phyloP scores from a whole-genome alignment of 2,113 vertebrate genomes.

The Morone saxatilis region DNA sequence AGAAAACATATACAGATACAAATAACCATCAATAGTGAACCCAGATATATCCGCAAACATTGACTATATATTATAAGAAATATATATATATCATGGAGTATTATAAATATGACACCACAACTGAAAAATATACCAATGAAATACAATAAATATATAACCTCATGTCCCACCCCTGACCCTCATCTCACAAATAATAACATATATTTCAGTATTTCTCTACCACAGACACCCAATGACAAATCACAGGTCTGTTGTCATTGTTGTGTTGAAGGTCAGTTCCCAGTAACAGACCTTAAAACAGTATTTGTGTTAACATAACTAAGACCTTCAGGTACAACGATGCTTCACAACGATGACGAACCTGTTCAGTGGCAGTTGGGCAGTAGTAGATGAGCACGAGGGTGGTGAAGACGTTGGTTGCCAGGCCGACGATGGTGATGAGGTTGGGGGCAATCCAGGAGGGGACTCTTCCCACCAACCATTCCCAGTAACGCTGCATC shows the following conservation, averaged over 20 bases:
- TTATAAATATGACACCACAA: too few species aligned
- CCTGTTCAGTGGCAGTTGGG: constrained; percentile 97
- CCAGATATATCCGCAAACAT: too few species aligned
- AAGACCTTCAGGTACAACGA: rapidly evolving
- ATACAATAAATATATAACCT: too few species aligned
- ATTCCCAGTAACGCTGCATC: constrained; percentile 98
- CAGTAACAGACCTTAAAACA: not conserved
- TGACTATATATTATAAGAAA: too few species aligned
- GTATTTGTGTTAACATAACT: not conserved
- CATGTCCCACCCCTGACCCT: too few species aligned
- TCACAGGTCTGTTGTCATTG: not conserved
- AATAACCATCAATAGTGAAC: too few species aligned
- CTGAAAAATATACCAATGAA: too few species aligned
- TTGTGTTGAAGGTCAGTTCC: not conserved
- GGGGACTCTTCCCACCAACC: constrained; percentile 93
- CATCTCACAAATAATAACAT: too few species aligned
- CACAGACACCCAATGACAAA: not conserved
- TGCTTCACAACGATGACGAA: constrained; percentile 63
- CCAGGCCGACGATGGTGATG: constrained; percentile 96
- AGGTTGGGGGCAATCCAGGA: constrained; percentile 97
- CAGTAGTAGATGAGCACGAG: constrained; percentile 95
- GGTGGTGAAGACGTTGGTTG: constrained; percentile 96
- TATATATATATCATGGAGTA: too few species aligned
- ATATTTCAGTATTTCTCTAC: not conserved
- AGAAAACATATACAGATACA: too few species aligned